Evolutionary conservation across 2,888 invertebrate genomes (phyloP), one percentile per base, ranked within the genome.

Genomic region (Campoplex capitator): DNA sequence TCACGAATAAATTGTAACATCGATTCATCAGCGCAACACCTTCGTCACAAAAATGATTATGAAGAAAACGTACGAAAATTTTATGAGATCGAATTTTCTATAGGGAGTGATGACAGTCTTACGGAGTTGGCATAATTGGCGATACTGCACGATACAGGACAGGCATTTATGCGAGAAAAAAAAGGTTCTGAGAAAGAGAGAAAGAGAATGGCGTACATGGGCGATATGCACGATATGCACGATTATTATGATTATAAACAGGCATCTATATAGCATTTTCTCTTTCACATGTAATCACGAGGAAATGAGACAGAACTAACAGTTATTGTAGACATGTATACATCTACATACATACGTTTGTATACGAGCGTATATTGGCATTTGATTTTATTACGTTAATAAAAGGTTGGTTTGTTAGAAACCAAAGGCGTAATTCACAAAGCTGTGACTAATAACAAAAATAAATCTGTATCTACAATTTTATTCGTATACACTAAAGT

Each of bases 221-320:
- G 82, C 82, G 85, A 82, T 82, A 82, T 77, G 74, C 74, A 65
- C 75, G 82, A 82, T 82, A 82, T 77, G 74, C 74, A 65, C 75
- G 82, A 71, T 85, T 73, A 83, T 84, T 88, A 71, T 58, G 81
- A 86, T 56, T 56, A 56, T 84, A 85, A 68, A 80, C 42, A 74
- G 54, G 32, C 42, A 79, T 32, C 56, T 56, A 45, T 70, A 67
- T 28, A 58, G 76, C 38, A 83, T 88, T 89, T 89, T 87, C 88
- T 89, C 87, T 86, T 88, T 89, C 84, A 80, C 87, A 68, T 82
- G 84, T 85, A 88, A 86, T 81, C 68, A 70, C 74, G 78, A 74
- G 67, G 32, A 77, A 81, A 81, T 45, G 82, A 82, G 85, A 85
- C 73, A 56, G 73, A 58, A 78, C 51, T 71, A 42, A 32, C 71